phyloP scores from a whole-genome alignment of 2,888 invertebrate genomes.

The Archips crataeganus region DNA sequence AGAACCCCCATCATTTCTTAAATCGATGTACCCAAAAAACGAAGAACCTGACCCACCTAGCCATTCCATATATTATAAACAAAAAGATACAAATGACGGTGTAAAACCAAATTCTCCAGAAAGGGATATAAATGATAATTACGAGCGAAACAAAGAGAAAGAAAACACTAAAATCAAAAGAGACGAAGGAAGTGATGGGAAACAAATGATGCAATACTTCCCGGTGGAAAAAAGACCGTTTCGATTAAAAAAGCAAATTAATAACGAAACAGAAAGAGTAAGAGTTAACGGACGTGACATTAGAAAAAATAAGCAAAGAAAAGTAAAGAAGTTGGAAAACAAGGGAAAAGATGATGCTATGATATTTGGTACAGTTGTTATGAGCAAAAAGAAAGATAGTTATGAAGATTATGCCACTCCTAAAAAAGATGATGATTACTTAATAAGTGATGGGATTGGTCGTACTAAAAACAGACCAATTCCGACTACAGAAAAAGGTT shows the following conservation, averaged over 20 bases:
- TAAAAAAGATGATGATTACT: slow-evolving; percentile 52
- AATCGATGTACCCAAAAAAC: not conserved
- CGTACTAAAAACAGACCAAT: not conserved
- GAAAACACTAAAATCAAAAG: not conserved
- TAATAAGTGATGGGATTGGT: slow-evolving; percentile 47
- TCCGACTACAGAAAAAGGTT: not conserved
- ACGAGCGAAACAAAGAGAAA: not conserved
- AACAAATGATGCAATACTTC: slow-evolving; percentile 1
- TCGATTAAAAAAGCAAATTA: not conserved
- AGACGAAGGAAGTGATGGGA: not conserved
- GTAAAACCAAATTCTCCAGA: not conserved
- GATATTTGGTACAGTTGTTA: not conserved
- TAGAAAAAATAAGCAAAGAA: not conserved
- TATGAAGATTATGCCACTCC: slow-evolving; percentile 69
- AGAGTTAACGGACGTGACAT: not conserved
- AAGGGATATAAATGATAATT: not conserved
- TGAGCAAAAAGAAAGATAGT: slow-evolving; percentile 56
- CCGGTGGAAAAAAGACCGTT: not conserved
- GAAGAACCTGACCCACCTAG: not conserved
- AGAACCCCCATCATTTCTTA: slow-evolving; percentile 1
- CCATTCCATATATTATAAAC: not conserved
- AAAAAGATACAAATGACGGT: not conserved
- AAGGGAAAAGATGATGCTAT: not conserved
- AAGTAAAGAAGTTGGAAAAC: not conserved
- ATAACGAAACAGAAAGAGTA: not conserved